Conservation (phyloP, 2,888 invertebrate genomes). For the Andricus curvator region DNA sequence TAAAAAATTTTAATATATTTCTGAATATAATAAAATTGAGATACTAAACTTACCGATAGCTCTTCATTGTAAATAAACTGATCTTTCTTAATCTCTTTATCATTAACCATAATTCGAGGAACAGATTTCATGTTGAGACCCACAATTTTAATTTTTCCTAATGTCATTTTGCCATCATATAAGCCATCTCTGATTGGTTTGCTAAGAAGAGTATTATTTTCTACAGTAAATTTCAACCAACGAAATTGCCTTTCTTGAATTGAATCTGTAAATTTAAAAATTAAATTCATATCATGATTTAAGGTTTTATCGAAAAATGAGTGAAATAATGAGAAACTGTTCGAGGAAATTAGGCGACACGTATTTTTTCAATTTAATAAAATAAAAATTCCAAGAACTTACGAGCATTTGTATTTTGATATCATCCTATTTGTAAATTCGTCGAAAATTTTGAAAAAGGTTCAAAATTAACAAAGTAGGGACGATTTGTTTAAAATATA, state of each 20-base stretch:
- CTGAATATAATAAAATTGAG: conserved; percentile 9
- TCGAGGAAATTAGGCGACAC: no score
- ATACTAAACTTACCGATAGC: conserved; percentile 61
- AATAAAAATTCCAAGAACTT: no score
- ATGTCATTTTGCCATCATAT: conserved; percentile 46
- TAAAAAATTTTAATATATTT: no score
- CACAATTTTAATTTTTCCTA: conserved; percentile 70
- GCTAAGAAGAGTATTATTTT: conserved; percentile 55
- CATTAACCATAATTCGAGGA: conserved; percentile 62
- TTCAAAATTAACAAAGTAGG: no score
- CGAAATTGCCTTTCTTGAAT: conserved; percentile 66
- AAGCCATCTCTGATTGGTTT: conserved; percentile 37
- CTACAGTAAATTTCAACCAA: conserved; percentile 64
- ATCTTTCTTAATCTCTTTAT: conserved; percentile 48
- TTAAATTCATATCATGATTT: neutral
- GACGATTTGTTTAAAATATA: no score
- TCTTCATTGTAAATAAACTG: conserved; percentile 62
- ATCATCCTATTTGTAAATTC: no score
- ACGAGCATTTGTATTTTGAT: no score
- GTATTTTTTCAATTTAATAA: no score
- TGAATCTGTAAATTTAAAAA: conserved; percentile 63
- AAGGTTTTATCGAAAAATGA: neutral
- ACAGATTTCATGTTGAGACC: conserved; percentile 71
- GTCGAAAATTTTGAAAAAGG: no score
- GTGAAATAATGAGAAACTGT: neutral